Evolutionary conservation across 2,797 vertebrate species (phyloP).

Genomic region (Channa striata): DNA sequence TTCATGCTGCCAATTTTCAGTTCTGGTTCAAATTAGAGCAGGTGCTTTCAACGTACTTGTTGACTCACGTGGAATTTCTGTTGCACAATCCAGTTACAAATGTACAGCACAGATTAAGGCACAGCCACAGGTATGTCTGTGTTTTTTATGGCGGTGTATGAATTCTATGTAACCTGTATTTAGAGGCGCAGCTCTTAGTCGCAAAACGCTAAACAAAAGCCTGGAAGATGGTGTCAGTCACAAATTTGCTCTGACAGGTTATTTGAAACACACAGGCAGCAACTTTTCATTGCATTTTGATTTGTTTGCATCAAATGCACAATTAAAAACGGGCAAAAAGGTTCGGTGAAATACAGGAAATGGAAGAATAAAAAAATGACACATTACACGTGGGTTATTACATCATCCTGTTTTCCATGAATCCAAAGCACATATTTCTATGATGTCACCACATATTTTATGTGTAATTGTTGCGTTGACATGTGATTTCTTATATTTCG

Average conservation of each 20-base stretch:
- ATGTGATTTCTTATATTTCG: too few species aligned
- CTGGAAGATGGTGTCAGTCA: background rate
- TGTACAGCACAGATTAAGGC: slow-evolving; percentile 25
- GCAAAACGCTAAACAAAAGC: background rate
- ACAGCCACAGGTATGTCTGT: slow-evolving; percentile 73
- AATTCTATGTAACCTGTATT: background rate
- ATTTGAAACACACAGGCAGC: too few species aligned
- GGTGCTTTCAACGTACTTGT: slow-evolving; percentile 48
- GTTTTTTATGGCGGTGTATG: slow-evolving; percentile 44
- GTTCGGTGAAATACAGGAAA: too few species aligned
- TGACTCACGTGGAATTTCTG: slow-evolving; percentile 33
- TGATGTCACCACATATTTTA: too few species aligned
- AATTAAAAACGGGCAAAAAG: too few species aligned
- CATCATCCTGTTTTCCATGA: too few species aligned
- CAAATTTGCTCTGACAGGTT: background rate
- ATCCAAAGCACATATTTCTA: too few species aligned
- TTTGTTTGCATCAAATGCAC: too few species aligned
- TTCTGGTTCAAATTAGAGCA: slow-evolving; percentile 25
- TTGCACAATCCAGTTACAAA: slow-evolving; percentile 37
- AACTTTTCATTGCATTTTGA: too few species aligned
- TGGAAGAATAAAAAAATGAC: too few species aligned
- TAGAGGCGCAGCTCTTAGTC: background rate
- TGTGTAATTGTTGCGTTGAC: too few species aligned
- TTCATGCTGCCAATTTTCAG: background rate
- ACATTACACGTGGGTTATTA: too few species aligned